Evolutionary conservation across 2,797 vertebrate genomes (phyloP).

Genomic region (Buceros bicornis): DNA sequence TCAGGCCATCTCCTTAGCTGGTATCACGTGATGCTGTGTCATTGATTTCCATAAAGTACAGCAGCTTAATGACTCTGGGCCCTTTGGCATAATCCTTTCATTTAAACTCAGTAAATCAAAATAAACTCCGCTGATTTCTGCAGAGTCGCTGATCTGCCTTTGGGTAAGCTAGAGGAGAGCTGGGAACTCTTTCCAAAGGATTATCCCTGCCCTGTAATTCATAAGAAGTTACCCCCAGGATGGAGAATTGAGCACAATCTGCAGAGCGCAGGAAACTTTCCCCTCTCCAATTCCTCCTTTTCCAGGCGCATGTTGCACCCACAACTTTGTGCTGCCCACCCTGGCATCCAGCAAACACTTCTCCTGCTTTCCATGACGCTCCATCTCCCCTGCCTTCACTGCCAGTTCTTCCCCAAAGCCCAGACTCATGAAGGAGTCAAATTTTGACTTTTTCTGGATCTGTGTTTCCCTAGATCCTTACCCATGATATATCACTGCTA

Average conservation of each 20-base stretch:
- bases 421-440: neutral
- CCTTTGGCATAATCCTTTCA: constrained; percentile 2
- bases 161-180: neutral
- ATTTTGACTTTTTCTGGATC: neutral
- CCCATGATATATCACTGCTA: constrained; percentile 48
- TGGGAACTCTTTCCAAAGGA: neutral
- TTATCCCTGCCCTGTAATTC: neutral
- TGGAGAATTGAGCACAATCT: neutral
- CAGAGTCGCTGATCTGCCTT: neutral
- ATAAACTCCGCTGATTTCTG: neutral
- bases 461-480: constrained; percentile 3
- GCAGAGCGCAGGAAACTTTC: neutral
- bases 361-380: neutral
- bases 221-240: neutral
- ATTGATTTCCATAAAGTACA: neutral
- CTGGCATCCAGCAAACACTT: accelerated
- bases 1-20: neutral
- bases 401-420: neutral
- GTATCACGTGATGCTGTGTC: neutral
- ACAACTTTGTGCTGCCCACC: accelerated
- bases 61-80: neutral
- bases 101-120: constrained; percentile 16
- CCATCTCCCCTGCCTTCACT: neutral
- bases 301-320: neutral
- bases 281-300: neutral